phyloP scores from a whole-genome alignment of 2,113 vertebrate genomes.

The Oncorhynchus tshawytscha region DNA sequence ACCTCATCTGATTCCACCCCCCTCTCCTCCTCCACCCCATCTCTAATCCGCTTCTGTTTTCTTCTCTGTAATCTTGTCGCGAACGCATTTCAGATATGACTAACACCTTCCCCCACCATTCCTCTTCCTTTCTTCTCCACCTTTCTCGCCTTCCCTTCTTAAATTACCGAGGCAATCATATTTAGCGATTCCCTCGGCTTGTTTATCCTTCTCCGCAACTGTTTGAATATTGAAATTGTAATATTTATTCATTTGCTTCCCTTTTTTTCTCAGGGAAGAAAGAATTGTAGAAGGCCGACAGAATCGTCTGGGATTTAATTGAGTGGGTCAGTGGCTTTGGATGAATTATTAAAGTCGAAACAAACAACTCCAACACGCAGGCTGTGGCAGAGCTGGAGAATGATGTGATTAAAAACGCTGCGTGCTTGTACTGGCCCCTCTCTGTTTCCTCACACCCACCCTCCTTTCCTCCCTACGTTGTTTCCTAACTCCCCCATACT shows the following conservation, averaged over 20 bases:
- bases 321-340: conserved; percentile 67
- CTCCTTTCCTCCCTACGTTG: neutral
- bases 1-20: conserved; percentile 51
- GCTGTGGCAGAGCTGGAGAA: neutral
- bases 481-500: conserved; percentile 19
- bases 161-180: conserved; percentile 71
- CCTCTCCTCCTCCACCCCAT: conserved; percentile 8
- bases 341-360: conserved; percentile 69
- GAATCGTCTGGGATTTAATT: conserved; percentile 65
- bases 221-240: conserved; percentile 64
- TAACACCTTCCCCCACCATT: conserved; percentile 59
- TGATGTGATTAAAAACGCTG: too few relatives aligned
- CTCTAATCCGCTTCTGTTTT: conserved; percentile 57
- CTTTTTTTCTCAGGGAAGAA: conserved; percentile 33
- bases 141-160: conserved; percentile 43
- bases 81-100: conserved; percentile 61
- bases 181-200: conserved; percentile 52
- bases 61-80: conserved; percentile 62
- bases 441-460: neutral
- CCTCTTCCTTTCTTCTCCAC: conserved; percentile 43
- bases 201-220: conserved; percentile 59
- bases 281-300: conserved; percentile 33
- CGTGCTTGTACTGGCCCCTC: too few relatives aligned
- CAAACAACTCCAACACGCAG: conserved; percentile 41
- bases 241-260: conserved; percentile 54